Evolutionary conservation across 2,888 invertebrate species (phyloP).

Genomic region (Megastigmus dorsalis): DNA sequence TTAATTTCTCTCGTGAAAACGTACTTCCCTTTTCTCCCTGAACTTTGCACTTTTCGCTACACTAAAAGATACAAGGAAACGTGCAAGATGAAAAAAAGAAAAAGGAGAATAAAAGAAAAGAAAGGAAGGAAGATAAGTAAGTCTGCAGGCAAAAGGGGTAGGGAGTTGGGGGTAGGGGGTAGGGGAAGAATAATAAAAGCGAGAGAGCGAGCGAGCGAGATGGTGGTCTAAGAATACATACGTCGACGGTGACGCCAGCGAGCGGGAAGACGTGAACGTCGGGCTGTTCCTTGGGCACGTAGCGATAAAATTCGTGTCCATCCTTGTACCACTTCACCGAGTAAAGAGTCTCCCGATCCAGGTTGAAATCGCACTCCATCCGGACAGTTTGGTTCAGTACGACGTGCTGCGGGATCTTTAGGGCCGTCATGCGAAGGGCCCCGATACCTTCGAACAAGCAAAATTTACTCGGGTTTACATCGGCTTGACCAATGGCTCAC

Average conservation of each 20-base stretch:
- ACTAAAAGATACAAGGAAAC: no score
- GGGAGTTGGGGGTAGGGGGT: not conserved
- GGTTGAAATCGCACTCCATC: slow-evolving; percentile 74
- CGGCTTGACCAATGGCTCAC: not conserved
- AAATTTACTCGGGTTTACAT: slow-evolving; percentile 10
- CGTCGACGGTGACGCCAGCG: slow-evolving; percentile 73
- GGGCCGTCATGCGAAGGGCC: slow-evolving; percentile 72
- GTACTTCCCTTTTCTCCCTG: slow-evolving; percentile 2
- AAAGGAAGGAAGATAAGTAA: not conserved
- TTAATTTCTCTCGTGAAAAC: no score
- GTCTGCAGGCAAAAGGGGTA: no score
- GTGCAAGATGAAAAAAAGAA: not conserved
- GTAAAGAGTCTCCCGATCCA: slow-evolving; percentile 73
- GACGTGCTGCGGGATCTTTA: slow-evolving; percentile 74
- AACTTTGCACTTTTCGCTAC: slow-evolving; percentile 21
- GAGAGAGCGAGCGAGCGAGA: no score
- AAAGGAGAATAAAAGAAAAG: not conserved
- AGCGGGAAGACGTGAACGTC: slow-evolving; percentile 71
- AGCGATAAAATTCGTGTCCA: slow-evolving; percentile 74
- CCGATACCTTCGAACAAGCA: slow-evolving; percentile 57
- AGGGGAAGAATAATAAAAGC: not conserved
- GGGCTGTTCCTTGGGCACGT: slow-evolving; percentile 72
- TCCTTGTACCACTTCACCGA: slow-evolving; percentile 76
- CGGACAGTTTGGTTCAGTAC: slow-evolving; percentile 73
- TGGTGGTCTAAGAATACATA: slow-evolving; percentile 66